These are phyloP conservation scores for Heliconius hewitsoni DNA, from an alignment of 1,140 invertebrate species.

Conservation along the genomic window DNA sequence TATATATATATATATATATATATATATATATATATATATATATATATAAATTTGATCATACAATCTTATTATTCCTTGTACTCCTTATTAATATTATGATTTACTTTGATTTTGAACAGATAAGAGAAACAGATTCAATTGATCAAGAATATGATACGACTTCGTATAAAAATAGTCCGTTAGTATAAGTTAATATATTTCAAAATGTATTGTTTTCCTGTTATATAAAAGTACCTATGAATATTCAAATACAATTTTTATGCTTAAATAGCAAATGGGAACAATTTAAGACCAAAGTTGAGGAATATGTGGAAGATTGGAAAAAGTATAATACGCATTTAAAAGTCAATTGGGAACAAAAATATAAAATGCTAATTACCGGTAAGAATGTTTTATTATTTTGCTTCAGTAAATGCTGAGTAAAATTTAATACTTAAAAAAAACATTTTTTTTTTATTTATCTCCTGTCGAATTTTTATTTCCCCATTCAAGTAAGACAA, in stretches of 20 bases:
- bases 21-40: too few relatives aligned
- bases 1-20: too few relatives aligned
- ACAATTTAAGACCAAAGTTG: constrained; percentile 60
- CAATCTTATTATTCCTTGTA: not conserved
- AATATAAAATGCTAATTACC: constrained; percentile 54
- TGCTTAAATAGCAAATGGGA: constrained; percentile 54
- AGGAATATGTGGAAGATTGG: constrained; percentile 63
- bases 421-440: too few relatives aligned
- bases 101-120: constrained; percentile 34
- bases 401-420: not conserved
- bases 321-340: constrained; percentile 60
- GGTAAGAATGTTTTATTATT: constrained; percentile 43
- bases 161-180: constrained; percentile 45
- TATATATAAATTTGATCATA: not conserved
- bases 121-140: constrained; percentile 61
- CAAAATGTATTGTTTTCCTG: not conserved
- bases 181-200: constrained; percentile 30
- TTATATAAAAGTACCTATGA: constrained; percentile 1
- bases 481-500: too few relatives aligned
- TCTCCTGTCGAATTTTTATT: too few relatives aligned
- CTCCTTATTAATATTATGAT: not conserved
- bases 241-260: constrained; percentile 5
- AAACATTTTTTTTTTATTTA: too few relatives aligned
- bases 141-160: constrained; percentile 25
- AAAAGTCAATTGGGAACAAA: constrained; percentile 60